Evolutionary conservation across 2,888 invertebrate genomes (phyloP).

Genomic region (Polymixis flavicincta): DNA sequence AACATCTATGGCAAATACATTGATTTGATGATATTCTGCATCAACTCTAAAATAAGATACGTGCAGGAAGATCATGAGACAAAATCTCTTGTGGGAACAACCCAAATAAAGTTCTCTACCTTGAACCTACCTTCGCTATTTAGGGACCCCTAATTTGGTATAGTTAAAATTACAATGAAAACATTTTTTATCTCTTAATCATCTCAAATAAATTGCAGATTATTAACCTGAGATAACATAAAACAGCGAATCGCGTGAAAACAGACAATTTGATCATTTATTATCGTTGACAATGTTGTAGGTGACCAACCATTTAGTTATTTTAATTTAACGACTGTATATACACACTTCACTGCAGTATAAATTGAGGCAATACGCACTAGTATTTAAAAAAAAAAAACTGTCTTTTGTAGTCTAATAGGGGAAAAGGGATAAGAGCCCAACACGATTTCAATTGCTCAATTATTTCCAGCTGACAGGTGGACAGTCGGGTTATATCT

Average conservation of each 20-base stretch:
- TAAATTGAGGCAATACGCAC: slow-evolving; percentile 5
- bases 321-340: slow-evolving; percentile 22
- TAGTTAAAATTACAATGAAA: background rate
- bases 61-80: background rate
- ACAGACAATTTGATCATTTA: slow-evolving; percentile 26
- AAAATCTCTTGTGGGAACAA: background rate
- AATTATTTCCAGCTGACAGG: slow-evolving; percentile 53
- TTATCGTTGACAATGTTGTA: slow-evolving; percentile 23
- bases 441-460: slow-evolving; percentile 35
- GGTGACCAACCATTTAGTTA: slow-evolving; percentile 13
- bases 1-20: background rate
- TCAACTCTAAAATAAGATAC: background rate
- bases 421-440: slow-evolving; percentile 23
- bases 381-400: slow-evolving; percentile 23
- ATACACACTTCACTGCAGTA: slow-evolving; percentile 11
- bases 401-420: slow-evolving; percentile 19
- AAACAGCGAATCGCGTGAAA: too few relatives aligned
- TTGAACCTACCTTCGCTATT: background rate
- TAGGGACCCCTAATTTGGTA: background rate
- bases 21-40: background rate
- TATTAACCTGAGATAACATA: too few relatives aligned
- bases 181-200: background rate
- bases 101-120: background rate
- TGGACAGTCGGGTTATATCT: slow-evolving; percentile 40
- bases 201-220: background rate